A percentile compares a stretch with the other conserved stretches of the same genome.
These are phyloP conservation scores for Tilapia sparmanii DNA, from an alignment of 2,113 vertebrate genomes.

Conservation along the genomic window DNA sequence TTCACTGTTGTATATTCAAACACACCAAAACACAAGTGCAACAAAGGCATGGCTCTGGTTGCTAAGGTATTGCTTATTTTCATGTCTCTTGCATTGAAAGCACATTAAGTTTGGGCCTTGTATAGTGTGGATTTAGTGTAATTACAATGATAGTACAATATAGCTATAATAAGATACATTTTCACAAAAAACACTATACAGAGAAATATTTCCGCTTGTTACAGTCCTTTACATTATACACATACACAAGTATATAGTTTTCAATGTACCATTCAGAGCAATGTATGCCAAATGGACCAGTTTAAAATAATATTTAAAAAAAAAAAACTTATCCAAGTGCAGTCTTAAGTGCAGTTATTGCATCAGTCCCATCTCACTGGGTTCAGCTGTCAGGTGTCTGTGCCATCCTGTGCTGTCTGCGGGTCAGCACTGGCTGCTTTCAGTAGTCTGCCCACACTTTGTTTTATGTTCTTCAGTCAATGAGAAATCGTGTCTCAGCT, in stretches of 20 bases:
- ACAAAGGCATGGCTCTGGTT: not conserved
- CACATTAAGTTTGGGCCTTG: not conserved
- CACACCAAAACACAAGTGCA: not conserved
- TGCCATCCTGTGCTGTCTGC: not conserved
- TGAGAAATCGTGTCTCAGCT: not conserved
- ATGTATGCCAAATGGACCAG: not conserved
- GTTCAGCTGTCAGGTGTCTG: not conserved
- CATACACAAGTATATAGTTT: slow-evolving; percentile 16
- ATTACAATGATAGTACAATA: not conserved
- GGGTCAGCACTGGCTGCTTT: not conserved
- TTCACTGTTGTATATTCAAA: not conserved
- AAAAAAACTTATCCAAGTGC: not conserved
- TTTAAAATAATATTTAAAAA: not conserved
- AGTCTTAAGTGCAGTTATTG: not conserved
- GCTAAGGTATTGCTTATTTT: not conserved
- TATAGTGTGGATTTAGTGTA: not conserved
- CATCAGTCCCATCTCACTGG: not conserved
- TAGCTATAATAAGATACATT: slow-evolving; percentile 22
- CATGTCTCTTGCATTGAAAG: not conserved
- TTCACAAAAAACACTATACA: slow-evolving; percentile 39
- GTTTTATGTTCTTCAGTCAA: not conserved
- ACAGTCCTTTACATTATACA: slow-evolving; percentile 14
- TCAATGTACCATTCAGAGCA: not conserved
- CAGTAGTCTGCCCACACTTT: not conserved
- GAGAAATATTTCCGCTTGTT: not conserved